Evolutionary conservation across 2,113 vertebrate genomes (phyloP).

Genomic region (Brevimyrus niger): DNA sequence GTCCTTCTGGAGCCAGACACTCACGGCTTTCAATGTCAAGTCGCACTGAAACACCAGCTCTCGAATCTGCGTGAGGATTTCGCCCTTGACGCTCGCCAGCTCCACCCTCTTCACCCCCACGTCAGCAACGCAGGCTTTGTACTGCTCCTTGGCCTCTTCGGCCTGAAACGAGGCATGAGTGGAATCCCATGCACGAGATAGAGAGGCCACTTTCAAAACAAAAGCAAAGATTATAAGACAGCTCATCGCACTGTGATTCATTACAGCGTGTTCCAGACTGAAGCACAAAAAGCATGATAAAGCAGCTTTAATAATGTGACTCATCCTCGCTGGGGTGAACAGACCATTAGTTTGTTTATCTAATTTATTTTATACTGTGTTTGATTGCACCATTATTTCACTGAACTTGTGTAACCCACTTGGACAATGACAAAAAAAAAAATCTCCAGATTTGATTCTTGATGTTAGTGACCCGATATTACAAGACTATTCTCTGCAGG

Average conservation of each 20-base stretch:
- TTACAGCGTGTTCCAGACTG: not conserved
- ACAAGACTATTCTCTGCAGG: not conserved
- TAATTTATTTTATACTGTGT: not conserved
- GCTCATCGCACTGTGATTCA: not conserved
- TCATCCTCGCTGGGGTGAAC: not conserved
- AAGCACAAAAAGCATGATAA: not conserved
- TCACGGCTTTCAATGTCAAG: slow-evolving; percentile 93
- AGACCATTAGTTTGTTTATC: not conserved
- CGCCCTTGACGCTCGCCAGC: slow-evolving; percentile 79
- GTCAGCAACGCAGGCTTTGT: slow-evolving; percentile 77
- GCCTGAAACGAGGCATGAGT: slow-evolving; percentile 56
- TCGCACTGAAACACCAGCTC: slow-evolving; percentile 93
- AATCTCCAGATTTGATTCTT: not conserved
- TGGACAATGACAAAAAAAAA: not conserved
- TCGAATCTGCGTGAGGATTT: slow-evolving; percentile 79
- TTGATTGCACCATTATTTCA: not conserved
- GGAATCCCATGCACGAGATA: not conserved
- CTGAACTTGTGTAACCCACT: not conserved
- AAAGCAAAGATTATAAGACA: not conserved
- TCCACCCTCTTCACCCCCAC: slow-evolving; percentile 74
- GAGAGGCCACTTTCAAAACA: not conserved
- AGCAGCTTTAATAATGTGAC: not conserved
- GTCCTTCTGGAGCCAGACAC: slow-evolving; percentile 29
- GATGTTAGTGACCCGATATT: not conserved
- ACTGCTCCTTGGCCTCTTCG: slow-evolving; percentile 83